Percentiles rank a stretch among this genome's conserved stretches.
Conservation (phyloP, 2,113 vertebrate genomes). For the Hippopotamus amphibius region DNA sequence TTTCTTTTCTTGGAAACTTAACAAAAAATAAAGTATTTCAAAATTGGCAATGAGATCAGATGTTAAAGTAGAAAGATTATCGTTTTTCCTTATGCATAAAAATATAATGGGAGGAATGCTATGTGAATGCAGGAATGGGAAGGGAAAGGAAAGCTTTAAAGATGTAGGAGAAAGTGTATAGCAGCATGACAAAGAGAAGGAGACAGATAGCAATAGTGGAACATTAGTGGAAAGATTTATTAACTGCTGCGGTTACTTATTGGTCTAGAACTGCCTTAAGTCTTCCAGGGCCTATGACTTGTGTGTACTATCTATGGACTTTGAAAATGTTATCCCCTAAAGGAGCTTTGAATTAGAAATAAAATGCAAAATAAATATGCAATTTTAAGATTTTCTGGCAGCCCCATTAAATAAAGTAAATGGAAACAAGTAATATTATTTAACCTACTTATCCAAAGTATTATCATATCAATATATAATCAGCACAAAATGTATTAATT, state of each 20-base stretch:
- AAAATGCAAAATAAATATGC: not conserved
- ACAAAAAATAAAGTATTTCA: not conserved
- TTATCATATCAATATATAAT: not conserved
- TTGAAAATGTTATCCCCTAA: not conserved
- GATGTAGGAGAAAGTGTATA: not conserved
- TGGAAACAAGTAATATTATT: not conserved
- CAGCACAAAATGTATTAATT: not conserved
- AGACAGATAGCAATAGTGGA: not conserved
- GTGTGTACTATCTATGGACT: not conserved
- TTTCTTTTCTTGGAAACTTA: not conserved
- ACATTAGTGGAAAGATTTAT: slow-evolving; percentile 24
- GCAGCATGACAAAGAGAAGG: not conserved
- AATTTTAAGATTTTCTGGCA: not conserved
- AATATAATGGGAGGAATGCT: not conserved
- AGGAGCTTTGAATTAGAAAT: not conserved
- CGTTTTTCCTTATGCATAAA: not conserved
- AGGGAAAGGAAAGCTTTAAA: not conserved
- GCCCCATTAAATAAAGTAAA: not conserved
- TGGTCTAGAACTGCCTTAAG: not conserved
- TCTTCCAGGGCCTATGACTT: not conserved
- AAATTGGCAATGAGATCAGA: not conserved
- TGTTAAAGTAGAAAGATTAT: not conserved
- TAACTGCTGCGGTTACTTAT: not conserved
- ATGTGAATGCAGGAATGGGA: not conserved
- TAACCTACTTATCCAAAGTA: not conserved